These are phyloP conservation scores for Darevskia mixta DNA, from an alignment of 2,797 vertebrate species.

Conservation along the genomic window DNA sequence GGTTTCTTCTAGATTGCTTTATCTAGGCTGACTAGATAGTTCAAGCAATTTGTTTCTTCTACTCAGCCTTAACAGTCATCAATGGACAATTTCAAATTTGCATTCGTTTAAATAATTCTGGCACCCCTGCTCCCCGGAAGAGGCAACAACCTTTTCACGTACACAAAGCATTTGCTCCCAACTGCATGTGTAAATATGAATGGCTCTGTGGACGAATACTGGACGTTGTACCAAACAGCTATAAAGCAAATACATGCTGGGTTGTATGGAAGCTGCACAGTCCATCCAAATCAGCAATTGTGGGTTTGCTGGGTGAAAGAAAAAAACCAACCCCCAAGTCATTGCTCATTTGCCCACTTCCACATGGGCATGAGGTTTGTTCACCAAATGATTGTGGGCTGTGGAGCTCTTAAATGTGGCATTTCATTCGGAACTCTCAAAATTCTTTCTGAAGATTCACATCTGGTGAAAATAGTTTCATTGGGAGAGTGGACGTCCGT, in stretches of 20 bases:
- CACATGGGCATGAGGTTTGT: neutral
- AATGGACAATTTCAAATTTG: neutral
- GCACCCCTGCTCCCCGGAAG: neutral
- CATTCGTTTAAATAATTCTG: neutral
- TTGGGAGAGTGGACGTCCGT: too few relatives aligned
- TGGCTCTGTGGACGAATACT: neutral
- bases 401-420: neutral
- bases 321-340: neutral
- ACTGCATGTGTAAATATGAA: neutral
- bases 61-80: neutral
- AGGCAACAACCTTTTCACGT: neutral
- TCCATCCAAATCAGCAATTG: neutral
- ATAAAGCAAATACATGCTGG: neutral
- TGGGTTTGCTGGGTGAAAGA: neutral
- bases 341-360: neutral
- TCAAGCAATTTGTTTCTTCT: neutral
- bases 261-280: neutral
- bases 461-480: neutral
- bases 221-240: neutral
- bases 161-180: neutral
- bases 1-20: neutral
- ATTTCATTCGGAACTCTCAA: neutral
- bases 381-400: neutral
- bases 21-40: neutral
- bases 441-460: neutral